A percentile compares a stretch with the other conserved stretches of the same genome.
phyloP scores from a whole-genome alignment of 2,797 vertebrate species.

The Schizopygopsis malacanthus region DNA sequence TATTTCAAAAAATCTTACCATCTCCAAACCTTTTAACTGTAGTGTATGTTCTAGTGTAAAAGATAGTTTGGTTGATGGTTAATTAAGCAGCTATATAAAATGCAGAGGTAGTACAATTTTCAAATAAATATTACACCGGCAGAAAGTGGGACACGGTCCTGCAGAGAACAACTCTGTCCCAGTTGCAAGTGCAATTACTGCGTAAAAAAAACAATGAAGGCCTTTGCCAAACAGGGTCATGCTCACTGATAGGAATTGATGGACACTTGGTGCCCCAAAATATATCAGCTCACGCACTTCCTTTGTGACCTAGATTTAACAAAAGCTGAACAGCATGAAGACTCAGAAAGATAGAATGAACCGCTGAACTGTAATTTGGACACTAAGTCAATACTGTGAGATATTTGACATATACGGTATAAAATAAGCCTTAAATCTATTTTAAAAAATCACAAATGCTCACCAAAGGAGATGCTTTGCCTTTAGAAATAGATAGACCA shows the following conservation, averaged over 20 bases:
- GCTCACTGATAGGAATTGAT: neutral
- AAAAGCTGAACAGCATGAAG: neutral
- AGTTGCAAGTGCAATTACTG: neutral
- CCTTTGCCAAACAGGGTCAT: conserved; percentile 8
- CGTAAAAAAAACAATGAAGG: neutral
- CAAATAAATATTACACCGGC: neutral
- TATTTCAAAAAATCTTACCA: neutral
- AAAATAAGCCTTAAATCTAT: neutral
- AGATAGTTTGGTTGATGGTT: neutral
- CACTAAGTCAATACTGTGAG: too few relatives aligned
- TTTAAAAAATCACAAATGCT: neutral
- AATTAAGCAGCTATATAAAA: neutral
- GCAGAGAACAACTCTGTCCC: neutral
- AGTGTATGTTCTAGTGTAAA: neutral
- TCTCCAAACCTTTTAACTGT: neutral
- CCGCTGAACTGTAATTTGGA: neutral
- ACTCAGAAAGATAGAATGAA: neutral
- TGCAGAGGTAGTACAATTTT: neutral
- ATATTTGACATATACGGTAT: neutral
- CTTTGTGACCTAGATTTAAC: neutral
- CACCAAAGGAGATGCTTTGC: neutral
- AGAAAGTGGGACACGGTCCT: neutral
- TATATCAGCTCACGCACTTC: neutral
- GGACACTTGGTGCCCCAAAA: neutral
- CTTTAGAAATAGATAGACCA: neutral